A percentile compares a stretch with the other conserved stretches of the same genome.
phyloP scores from a whole-genome alignment of 1,140 invertebrate genomes.

The Phymorhynchus buccinoides region DNA sequence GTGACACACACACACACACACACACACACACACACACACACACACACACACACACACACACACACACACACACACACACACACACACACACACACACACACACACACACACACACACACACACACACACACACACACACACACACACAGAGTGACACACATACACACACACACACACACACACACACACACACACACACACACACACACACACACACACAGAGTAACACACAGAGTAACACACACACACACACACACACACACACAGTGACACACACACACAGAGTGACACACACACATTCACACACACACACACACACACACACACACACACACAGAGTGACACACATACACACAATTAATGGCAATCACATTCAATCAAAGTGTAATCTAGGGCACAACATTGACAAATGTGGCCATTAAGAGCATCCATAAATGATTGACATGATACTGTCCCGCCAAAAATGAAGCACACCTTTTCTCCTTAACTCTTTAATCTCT shows the following conservation, averaged over 20 bases:
- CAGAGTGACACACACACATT: not conserved
- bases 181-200: not conserved
- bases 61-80: not conserved
- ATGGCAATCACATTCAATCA: too few species aligned
- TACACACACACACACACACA: not conserved
- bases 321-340: too few species aligned
- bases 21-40: not conserved
- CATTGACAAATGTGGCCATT: too few species aligned
- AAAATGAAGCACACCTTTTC: too few species aligned
- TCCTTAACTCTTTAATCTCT: too few species aligned
- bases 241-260: not conserved
- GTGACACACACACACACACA: not conserved
- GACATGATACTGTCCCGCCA: too few species aligned
- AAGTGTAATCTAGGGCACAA: too few species aligned
- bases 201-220: not conserved
- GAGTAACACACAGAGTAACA: not conserved
- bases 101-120: not conserved
- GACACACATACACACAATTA: too few species aligned
- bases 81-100: slow-evolving; percentile 1
- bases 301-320: not conserved
- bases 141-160: not conserved
- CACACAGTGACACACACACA: not conserved
- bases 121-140: slow-evolving; percentile 1
- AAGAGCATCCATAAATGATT: too few species aligned
- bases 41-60: slow-evolving; percentile 2